Conservation (phyloP, 1,140 invertebrate species). For the Scaptodrosophila lebanonensis region DNA sequence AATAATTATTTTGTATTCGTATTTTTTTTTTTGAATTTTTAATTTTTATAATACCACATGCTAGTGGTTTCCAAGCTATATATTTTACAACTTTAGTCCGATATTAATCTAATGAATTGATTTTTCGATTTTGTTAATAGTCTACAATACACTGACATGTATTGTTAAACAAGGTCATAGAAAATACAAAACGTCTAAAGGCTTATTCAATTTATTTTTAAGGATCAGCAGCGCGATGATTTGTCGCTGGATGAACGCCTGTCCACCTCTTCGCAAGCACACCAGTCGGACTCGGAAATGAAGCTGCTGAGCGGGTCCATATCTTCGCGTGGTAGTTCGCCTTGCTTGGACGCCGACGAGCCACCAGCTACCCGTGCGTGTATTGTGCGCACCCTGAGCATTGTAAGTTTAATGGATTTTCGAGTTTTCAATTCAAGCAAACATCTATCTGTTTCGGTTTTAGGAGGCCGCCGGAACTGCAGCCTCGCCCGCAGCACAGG, state of each 20-base stretch:
- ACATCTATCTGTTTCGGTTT: slow-evolving; percentile 1
- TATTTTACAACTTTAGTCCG: no score
- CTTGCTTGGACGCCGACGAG: slow-evolving; percentile 60
- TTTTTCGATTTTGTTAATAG: no score
- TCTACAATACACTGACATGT: no score
- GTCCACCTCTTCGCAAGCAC: slow-evolving; percentile 60
- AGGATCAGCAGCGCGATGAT: slow-evolving; percentile 65
- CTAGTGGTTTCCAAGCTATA: no score
- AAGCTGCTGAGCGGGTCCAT: slow-evolving; percentile 66
- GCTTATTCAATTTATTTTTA: slow-evolving; percentile 14
- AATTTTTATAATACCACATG: no score
- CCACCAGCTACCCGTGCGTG: slow-evolving; percentile 73
- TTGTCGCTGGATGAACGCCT: slow-evolving; percentile 62
- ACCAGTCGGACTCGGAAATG: slow-evolving; percentile 65
- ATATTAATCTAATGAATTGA: no score
- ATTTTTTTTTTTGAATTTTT: no score
- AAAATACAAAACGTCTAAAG: no score
- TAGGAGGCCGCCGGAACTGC: slow-evolving; percentile 53
- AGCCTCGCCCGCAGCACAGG: slow-evolving; percentile 33
- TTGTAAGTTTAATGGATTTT: slow-evolving; percentile 76
- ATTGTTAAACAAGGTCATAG: no score
- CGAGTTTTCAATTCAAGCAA: not conserved
- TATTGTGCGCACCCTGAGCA: slow-evolving; percentile 79
- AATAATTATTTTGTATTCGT: no score
- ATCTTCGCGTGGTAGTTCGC: slow-evolving; percentile 72